Percentiles rank a stretch among this genome's conserved stretches.
These are phyloP conservation scores for Clarias platycephalus DNA, from an alignment of 2,797 vertebrate genomes.

Conservation along the genomic window DNA sequence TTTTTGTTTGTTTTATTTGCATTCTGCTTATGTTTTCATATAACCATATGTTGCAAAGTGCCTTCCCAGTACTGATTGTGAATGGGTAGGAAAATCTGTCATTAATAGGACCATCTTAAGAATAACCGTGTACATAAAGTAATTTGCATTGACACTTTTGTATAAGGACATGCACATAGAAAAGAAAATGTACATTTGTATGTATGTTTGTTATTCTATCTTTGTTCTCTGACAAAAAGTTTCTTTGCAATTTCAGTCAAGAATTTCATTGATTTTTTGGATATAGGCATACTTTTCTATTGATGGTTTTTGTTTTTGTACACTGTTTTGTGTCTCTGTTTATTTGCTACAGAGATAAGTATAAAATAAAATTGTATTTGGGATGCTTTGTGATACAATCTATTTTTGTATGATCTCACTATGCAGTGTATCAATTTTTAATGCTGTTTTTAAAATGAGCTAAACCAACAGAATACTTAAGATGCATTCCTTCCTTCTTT, in stretches of 20 bases:
- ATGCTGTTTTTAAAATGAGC: background rate
- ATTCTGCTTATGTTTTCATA: constrained; percentile 63
- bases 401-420: constrained; percentile 9
- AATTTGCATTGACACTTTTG: constrained; percentile 79
- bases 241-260: constrained; percentile 56
- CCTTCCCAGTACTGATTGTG: constrained; percentile 83
- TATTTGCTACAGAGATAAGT: constrained; percentile 76
- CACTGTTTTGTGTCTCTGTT: constrained; percentile 78
- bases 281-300: constrained; percentile 85
- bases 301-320: constrained; percentile 84
- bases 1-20: constrained; percentile 31
- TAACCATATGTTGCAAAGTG: constrained; percentile 83
- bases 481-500: background rate
- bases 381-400: constrained; percentile 53
- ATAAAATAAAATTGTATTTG: constrained; percentile 77
- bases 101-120: constrained; percentile 65
- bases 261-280: constrained; percentile 70
- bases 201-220: constrained; percentile 78
- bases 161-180: constrained; percentile 72
- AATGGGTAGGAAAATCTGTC: constrained; percentile 72
- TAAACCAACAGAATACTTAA: background rate
- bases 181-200: constrained; percentile 72
- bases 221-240: constrained; percentile 62
- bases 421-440: background rate
- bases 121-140: constrained; percentile 70